Evolutionary conservation across 2,797 vertebrate species (phyloP).

Genomic region (Micropoecilia bifurca): DNA sequence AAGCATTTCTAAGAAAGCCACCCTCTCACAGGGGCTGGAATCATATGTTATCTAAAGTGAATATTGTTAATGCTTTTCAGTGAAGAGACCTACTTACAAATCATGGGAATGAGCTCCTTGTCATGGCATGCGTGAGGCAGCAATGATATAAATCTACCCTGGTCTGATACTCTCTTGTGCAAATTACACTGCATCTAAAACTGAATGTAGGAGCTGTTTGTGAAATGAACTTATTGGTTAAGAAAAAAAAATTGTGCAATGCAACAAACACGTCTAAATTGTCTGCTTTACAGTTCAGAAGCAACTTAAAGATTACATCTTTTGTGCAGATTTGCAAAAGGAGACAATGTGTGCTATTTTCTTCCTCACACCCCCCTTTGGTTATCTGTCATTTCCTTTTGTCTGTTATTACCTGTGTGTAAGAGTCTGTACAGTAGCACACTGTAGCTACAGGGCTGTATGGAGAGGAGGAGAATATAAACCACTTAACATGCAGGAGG

Average conservation of each 20-base stretch:
- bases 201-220: slow-evolving; percentile 31
- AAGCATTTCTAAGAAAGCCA: slow-evolving; percentile 79
- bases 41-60: slow-evolving; percentile 80
- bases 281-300: slow-evolving; percentile 9
- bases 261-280: slow-evolving; percentile 7
- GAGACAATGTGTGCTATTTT: slow-evolving; percentile 36
- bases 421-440: slow-evolving; percentile 75
- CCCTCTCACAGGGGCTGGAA: slow-evolving; percentile 63
- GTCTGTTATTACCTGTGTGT: slow-evolving; percentile 68
- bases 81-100: slow-evolving; percentile 74
- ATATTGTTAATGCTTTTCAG: slow-evolving; percentile 77
- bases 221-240: slow-evolving; percentile 23
- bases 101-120: slow-evolving; percentile 71
- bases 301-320: slow-evolving; percentile 30
- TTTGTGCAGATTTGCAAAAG: slow-evolving; percentile 25
- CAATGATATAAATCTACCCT: slow-evolving; percentile 62
- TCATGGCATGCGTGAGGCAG: slow-evolving; percentile 50
- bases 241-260: slow-evolving; percentile 1
- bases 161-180: slow-evolving; percentile 43
- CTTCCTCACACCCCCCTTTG: slow-evolving; percentile 26
- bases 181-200: slow-evolving; percentile 55
- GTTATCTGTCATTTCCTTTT: slow-evolving; percentile 67
- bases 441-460: slow-evolving; percentile 82
- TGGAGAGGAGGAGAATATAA: slow-evolving; percentile 76
- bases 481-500: slow-evolving; percentile 92